Evolutionary conservation across 2,888 invertebrate species (phyloP).

Genomic region (Nymphalis urticae): DNA sequence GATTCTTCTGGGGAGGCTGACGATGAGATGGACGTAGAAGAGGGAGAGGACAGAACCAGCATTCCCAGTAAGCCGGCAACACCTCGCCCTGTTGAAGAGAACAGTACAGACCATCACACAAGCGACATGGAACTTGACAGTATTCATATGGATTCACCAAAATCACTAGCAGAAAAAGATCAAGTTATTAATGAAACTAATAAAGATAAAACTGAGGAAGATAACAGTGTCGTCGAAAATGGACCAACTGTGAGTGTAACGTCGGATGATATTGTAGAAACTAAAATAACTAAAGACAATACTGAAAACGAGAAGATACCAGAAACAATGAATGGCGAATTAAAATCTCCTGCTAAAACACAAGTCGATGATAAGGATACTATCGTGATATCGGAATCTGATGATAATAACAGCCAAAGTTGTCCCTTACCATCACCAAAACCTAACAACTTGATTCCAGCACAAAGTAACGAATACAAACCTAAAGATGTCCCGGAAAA

Average conservation of each 20-base stretch:
- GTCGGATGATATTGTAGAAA: slow-evolving; percentile 40
- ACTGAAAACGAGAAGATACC: slow-evolving; percentile 50
- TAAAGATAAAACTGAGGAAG: slow-evolving; percentile 52
- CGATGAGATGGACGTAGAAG: slow-evolving; percentile 85
- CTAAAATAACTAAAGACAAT: slow-evolving; percentile 45
- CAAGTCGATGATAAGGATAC: slow-evolving; percentile 71
- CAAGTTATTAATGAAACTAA: slow-evolving; percentile 64
- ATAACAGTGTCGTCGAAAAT: slow-evolving; percentile 42
- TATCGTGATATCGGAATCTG: slow-evolving; percentile 75
- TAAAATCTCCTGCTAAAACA: slow-evolving; percentile 58
- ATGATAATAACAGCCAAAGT: slow-evolving; percentile 77
- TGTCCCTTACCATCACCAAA: slow-evolving; percentile 76
- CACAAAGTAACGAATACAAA: slow-evolving; percentile 59
- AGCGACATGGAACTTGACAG: slow-evolving; percentile 79
- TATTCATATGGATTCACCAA: slow-evolving; percentile 76
- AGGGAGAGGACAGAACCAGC: slow-evolving; percentile 72
- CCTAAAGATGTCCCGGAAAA: slow-evolving; percentile 67
- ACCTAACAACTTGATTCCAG: slow-evolving; percentile 56
- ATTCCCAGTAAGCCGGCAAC: slow-evolving; percentile 67
- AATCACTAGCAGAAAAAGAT: slow-evolving; percentile 68
- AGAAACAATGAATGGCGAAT: slow-evolving; percentile 59
- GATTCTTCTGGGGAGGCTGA: slow-evolving; percentile 85
- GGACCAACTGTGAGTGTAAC: slow-evolving; percentile 40
- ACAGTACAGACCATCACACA: slow-evolving; percentile 73
- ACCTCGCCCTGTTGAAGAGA: slow-evolving; percentile 64